Evolutionary conservation across 1,140 invertebrate genomes (phyloP).

Genomic region (Drosophila nikananu): DNA sequence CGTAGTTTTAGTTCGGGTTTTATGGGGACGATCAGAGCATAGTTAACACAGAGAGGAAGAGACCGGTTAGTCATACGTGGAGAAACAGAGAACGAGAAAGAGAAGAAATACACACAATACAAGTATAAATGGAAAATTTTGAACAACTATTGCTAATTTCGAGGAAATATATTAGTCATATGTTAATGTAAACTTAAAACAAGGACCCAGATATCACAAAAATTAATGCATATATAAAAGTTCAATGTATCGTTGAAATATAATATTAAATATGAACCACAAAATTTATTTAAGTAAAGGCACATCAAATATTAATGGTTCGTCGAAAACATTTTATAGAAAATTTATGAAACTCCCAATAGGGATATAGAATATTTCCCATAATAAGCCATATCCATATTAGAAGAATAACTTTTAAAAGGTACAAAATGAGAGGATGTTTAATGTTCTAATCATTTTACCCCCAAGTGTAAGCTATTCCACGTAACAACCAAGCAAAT

Average conservation of each 20-base stretch:
- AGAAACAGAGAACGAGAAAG: constrained; percentile 61
- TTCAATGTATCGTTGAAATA: not conserved
- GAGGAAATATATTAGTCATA: constrained; percentile 1
- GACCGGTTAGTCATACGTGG: constrained; percentile 57
- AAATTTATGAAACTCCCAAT: not conserved
- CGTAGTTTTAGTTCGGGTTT: constrained; percentile 17
- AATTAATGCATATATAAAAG: not conserved
- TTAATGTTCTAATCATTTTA: not conserved
- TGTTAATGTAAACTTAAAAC: not conserved
- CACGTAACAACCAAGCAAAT: not conserved
- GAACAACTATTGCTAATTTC: constrained; percentile 53
- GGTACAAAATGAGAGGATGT: not conserved
- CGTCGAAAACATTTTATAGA: not conserved
- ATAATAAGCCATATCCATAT: not conserved
- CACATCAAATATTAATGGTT: not conserved
- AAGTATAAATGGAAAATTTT: constrained; percentile 78
- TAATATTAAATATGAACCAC: no score
- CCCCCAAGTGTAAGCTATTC: constrained; percentile 23
- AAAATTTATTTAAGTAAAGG: not conserved
- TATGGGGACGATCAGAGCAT: constrained; percentile 59
- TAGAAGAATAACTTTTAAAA: not conserved
- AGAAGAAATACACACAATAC: constrained; percentile 79
- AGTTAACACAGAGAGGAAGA: constrained; percentile 61
- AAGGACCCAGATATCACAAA: not conserved
- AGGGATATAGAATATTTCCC: not conserved